Evolutionary conservation across 2,797 vertebrate genomes (phyloP).

Genomic region (Coracias cyanogaster): DNA sequence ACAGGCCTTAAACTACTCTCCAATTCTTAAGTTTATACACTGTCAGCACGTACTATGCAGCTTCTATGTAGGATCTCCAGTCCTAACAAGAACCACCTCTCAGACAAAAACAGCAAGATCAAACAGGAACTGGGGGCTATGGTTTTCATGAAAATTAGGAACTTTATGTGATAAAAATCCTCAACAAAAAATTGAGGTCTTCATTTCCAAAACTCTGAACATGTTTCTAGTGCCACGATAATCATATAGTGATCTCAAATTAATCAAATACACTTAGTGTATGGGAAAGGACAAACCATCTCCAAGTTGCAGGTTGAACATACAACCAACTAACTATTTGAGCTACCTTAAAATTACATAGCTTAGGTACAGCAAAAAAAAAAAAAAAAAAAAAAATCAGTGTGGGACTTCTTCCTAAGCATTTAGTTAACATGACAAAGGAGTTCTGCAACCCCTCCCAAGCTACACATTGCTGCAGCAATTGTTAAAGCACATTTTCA

Average conservation of each 20-base stretch:
- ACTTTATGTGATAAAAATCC: background rate
- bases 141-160: background rate
- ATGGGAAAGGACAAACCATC: background rate
- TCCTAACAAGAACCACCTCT: background rate
- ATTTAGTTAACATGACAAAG: background rate
- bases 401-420: background rate
- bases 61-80: background rate
- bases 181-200: background rate
- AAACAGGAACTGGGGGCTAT: background rate
- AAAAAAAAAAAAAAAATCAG: background rate
- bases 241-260: background rate
- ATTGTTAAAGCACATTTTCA: background rate
- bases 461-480: background rate
- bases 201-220: background rate
- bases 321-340: background rate
- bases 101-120: background rate
- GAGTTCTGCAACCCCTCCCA: background rate
- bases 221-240: background rate
- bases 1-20: background rate
- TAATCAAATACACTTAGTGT: accelerated
- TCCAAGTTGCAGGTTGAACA: background rate
- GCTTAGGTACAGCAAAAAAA: background rate
- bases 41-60: background rate
- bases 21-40: background rate
- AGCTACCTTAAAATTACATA: background rate